Evolutionary conservation across 1,140 invertebrate genomes (phyloP).

Genomic region (Eumaeus atala): DNA sequence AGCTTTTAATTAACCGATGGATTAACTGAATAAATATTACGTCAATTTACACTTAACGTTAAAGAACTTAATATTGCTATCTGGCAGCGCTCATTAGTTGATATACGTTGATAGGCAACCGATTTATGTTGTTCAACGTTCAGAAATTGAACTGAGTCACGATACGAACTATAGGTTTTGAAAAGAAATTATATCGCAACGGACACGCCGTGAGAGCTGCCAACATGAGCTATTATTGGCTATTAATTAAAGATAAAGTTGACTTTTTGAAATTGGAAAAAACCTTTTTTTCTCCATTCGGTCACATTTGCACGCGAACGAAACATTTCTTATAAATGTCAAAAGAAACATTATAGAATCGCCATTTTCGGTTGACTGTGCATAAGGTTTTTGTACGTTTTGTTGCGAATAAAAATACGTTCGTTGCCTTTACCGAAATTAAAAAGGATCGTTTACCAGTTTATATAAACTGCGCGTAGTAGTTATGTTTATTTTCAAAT

Average conservation of each 20-base stretch:
- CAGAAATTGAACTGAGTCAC: constrained; percentile 44
- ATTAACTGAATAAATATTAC: constrained; percentile 54
- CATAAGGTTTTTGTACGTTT: constrained; percentile 3
- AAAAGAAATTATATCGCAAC: constrained; percentile 28
- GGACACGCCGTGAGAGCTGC: constrained; percentile 22
- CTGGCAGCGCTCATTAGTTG: constrained; percentile 34
- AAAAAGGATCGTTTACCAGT: neutral
- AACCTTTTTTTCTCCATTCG: constrained; percentile 23
- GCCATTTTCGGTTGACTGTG: constrained; percentile 18
- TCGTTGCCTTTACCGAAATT: neutral
- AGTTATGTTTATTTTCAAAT: constrained; percentile 21
- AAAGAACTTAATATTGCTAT: constrained; percentile 36
- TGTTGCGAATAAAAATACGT: neutral
- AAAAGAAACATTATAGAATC: constrained; percentile 21
- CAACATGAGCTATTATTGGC: constrained; percentile 22
- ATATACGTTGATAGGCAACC: constrained; percentile 48
- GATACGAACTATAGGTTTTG: constrained; percentile 29
- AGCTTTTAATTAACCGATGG: constrained; percentile 52
- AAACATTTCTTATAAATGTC: constrained; percentile 28
- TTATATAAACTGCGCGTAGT: neutral
- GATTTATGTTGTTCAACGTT: constrained; percentile 37
- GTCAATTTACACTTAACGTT: constrained; percentile 26
- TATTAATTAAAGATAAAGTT: constrained; percentile 34
- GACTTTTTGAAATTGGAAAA: constrained; percentile 30
- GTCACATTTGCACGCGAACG: constrained; percentile 24